phyloP scores from a whole-genome alignment of 2,888 invertebrate species.

The Trachelus troglodyta region DNA sequence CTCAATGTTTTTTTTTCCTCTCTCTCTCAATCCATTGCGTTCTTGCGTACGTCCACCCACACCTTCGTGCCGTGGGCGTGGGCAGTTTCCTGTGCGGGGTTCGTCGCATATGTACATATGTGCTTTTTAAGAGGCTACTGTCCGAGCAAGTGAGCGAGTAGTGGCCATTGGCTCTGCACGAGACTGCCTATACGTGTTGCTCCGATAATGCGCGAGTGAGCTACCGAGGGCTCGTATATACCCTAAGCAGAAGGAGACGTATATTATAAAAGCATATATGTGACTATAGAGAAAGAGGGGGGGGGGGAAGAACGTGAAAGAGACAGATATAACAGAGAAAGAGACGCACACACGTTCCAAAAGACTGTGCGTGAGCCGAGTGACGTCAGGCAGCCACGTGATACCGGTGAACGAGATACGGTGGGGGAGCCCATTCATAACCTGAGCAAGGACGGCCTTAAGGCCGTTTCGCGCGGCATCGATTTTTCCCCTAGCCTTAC shows the following conservation, averaged over 20 bases:
- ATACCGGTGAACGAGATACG: conserved; percentile 33
- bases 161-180: neutral
- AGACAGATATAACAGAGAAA: neutral
- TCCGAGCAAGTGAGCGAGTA: neutral
- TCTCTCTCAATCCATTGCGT: conserved; percentile 2
- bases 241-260: neutral
- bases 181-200: neutral
- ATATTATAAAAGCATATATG: neutral
- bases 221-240: neutral
- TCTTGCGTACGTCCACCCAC: conserved; percentile 6
- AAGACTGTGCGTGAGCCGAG: neutral
- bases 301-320: neutral
- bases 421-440: conserved; percentile 57
- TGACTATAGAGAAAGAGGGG: conserved; percentile 4
- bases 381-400: conserved; percentile 50
- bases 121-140: neutral
- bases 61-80: neutral
- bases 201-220: neutral
- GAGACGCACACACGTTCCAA: conserved; percentile 11
- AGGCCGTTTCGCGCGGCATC: conserved; percentile 46
- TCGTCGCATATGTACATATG: neutral
- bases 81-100: conserved; percentile 4
- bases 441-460: conserved; percentile 60
- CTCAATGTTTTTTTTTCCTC: neutral
- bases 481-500: neutral